Percentiles rank a stretch among this genome's conserved stretches.
Conservation (phyloP, 2,113 vertebrate genomes). For the Phylloscopus whistleri region DNA sequence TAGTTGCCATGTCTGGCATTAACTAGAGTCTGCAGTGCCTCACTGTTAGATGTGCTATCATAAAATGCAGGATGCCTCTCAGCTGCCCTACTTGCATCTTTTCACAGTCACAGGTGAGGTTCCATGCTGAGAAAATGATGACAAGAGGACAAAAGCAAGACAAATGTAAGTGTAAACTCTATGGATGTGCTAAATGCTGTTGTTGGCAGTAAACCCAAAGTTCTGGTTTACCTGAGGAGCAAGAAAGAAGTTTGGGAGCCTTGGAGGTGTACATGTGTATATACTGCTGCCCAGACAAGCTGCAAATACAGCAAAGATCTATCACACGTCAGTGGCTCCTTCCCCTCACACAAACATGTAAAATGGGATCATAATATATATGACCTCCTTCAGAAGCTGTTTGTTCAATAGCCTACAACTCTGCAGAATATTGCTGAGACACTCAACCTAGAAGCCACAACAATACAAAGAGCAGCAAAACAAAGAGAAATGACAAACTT, state of each 20-base stretch:
- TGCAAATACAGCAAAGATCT: background rate
- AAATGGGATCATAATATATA: background rate
- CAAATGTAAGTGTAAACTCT: background rate
- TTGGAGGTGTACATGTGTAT: background rate
- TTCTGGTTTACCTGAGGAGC: background rate
- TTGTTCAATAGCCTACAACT: background rate
- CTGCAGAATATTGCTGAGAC: background rate
- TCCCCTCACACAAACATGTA: background rate
- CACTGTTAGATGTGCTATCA: background rate
- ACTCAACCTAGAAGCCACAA: background rate
- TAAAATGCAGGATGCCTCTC: background rate
- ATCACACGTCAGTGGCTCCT: background rate
- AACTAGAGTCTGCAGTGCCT: background rate
- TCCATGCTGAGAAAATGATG: background rate
- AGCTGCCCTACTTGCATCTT: background rate
- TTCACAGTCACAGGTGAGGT: background rate
- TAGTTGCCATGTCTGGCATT: background rate
- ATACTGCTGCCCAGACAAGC: background rate
- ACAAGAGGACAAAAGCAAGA: background rate
- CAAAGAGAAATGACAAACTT: background rate
- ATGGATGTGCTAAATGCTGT: rapidly evolving
- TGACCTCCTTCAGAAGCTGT: background rate
- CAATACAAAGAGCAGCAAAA: background rate
- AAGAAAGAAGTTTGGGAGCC: background rate
- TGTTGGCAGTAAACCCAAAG: background rate